These are phyloP conservation scores for Lordiphosa fenestrarum DNA, from an alignment of 2,888 invertebrate genomes.

Conservation along the genomic window DNA sequence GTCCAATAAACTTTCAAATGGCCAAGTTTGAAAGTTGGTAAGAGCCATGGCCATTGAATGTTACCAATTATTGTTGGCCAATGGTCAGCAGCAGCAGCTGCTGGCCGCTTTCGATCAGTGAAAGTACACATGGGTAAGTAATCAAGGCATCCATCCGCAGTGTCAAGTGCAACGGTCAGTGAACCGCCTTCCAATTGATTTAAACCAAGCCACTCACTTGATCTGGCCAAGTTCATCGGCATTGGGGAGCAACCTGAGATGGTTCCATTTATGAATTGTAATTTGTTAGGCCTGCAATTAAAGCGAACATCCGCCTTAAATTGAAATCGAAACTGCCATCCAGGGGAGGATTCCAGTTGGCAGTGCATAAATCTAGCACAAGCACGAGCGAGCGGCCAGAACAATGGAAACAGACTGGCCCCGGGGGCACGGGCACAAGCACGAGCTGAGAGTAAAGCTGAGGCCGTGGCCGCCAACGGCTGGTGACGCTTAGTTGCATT, in stretches of 20 bases:
- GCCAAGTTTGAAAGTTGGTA: conserved; percentile 65
- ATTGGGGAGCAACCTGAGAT: conserved; percentile 23
- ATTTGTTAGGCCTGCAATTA: conserved; percentile 54
- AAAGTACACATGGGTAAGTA: conserved; percentile 36
- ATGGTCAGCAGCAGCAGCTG: conserved; percentile 22
- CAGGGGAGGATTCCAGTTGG: conserved; percentile 11
- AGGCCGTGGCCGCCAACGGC: conserved; percentile 31
- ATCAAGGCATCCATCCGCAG: conserved; percentile 24
- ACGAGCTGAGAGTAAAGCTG: not conserved
- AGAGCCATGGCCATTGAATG: conserved; percentile 45
- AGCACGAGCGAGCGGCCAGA: conserved; percentile 72
- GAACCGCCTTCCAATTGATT: conserved; percentile 38
- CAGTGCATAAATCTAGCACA: conserved; percentile 66
- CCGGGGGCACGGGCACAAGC: conserved; percentile 15
- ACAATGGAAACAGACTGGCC: conserved; percentile 44
- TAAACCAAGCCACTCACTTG: conserved; percentile 32
- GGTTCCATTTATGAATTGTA: conserved; percentile 53
- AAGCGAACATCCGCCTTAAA: conserved; percentile 66
- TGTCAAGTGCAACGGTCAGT: conserved; percentile 65
- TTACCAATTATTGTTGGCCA: conserved; percentile 59
- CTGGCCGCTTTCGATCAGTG: conserved; percentile 68
- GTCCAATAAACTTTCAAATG: conserved; percentile 70
- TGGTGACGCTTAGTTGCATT: conserved; percentile 65
- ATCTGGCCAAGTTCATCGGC: conserved; percentile 59
- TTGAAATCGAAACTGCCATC: conserved; percentile 73